A percentile compares a stretch with the other conserved stretches of the same genome.
Evolutionary conservation across 2,888 invertebrate genomes (phyloP).

Genomic region (Drosophila recens): DNA sequence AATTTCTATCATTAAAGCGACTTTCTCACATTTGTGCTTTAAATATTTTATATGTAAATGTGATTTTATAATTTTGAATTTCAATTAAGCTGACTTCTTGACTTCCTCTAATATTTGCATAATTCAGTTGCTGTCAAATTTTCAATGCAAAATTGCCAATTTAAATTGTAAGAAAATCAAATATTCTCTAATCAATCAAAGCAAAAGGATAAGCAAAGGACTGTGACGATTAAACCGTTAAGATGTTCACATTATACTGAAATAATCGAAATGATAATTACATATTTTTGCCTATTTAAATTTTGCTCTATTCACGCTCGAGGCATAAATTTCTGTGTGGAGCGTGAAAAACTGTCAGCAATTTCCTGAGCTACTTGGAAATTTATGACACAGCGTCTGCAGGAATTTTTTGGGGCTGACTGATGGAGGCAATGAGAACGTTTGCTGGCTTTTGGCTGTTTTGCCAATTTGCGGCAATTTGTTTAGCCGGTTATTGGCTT

Average conservation of each 20-base stretch:
- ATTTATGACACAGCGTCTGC: slow-evolving; percentile 39
- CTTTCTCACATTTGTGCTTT: background rate
- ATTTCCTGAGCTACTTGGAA: slow-evolving; percentile 6
- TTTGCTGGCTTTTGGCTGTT: slow-evolving; percentile 32
- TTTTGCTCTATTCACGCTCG: background rate
- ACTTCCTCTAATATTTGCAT: background rate
- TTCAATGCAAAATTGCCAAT: slow-evolving; percentile 3
- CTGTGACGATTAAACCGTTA: background rate
- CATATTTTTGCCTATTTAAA: background rate
- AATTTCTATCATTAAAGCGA: too few species aligned
- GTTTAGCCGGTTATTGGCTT: slow-evolving; percentile 44
- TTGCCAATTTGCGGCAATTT: slow-evolving; percentile 43
- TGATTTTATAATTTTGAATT: slow-evolving; percentile 2
- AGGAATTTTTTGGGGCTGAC: slow-evolving; percentile 16
- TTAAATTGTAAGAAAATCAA: slow-evolving; percentile 14
- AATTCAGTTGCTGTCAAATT: too few species aligned
- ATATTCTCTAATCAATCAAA: slow-evolving; percentile 19
- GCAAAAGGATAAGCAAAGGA: background rate
- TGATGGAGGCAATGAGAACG: slow-evolving; percentile 20
- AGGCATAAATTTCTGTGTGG: background rate
- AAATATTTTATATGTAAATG: slow-evolving; percentile 14
- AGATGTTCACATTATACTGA: slow-evolving; percentile 2
- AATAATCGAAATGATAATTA: slow-evolving; percentile 10
- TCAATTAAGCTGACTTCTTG: background rate
- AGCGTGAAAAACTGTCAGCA: slow-evolving; percentile 6